A percentile compares a stretch with the other conserved stretches of the same genome.
Conservation (phyloP, 2,888 invertebrate genomes). For the Cantharis flavilabris region DNA sequence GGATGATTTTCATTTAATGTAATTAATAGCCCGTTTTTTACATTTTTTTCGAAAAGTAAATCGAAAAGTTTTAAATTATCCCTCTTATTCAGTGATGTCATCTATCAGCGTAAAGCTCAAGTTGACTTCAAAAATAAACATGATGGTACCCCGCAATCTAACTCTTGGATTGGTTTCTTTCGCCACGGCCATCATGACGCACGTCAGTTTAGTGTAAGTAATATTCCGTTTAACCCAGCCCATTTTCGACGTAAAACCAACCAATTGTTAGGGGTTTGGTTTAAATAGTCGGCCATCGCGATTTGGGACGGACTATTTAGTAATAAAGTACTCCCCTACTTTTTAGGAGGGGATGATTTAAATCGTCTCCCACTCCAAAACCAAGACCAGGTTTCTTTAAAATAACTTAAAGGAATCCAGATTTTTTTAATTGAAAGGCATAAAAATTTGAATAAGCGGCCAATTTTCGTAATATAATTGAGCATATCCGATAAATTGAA, state of each 20-base stretch:
- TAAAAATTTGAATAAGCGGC: constrained; percentile 13
- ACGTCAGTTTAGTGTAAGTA: constrained; percentile 51
- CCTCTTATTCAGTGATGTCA: constrained; percentile 36
- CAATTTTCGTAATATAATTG: not conserved
- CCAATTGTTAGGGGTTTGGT: constrained; percentile 29
- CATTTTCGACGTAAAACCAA: constrained; percentile 47
- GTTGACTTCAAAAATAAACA: constrained; percentile 24
- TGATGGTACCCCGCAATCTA: constrained; percentile 24
- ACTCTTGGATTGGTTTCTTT: constrained; percentile 54
- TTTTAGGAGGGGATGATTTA: constrained; percentile 26
- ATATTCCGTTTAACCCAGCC: constrained; percentile 44
- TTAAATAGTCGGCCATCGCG: constrained; percentile 49
- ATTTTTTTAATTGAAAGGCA: constrained; percentile 38
- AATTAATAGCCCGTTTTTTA: not conserved
- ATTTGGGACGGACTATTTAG: constrained; percentile 48
- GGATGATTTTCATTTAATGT: not conserved
- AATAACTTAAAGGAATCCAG: constrained; percentile 36
- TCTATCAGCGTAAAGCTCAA: constrained; percentile 40
- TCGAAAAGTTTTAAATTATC: not conserved
- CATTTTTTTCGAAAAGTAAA: not conserved
- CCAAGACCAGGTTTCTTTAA: constrained; percentile 28
- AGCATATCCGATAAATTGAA: not conserved
- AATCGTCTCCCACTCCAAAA: constrained; percentile 36
- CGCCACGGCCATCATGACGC: constrained; percentile 59
- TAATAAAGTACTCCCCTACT: constrained; percentile 34